phyloP scores from a whole-genome alignment of 2,888 invertebrate genomes.

The Kuschelorhynchus macadamiae region DNA sequence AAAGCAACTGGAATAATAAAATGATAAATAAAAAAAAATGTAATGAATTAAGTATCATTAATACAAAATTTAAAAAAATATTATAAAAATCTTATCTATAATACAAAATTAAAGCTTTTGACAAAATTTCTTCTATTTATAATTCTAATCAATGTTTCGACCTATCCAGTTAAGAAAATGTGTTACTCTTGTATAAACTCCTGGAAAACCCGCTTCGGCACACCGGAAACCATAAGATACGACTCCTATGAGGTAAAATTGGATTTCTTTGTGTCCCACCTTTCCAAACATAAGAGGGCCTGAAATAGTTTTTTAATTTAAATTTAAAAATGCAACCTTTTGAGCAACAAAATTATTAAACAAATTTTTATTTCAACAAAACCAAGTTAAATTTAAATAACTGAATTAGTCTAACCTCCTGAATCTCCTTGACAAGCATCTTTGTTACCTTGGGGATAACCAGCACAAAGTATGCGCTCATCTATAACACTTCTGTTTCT shows the following conservation, averaged over 20 bases:
- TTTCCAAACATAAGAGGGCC: constrained; percentile 79
- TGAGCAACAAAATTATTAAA: too few relatives aligned
- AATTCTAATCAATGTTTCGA: constrained; percentile 58
- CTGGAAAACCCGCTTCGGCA: constrained; percentile 75
- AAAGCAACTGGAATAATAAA: too few relatives aligned
- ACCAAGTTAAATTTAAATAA: too few relatives aligned
- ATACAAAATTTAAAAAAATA: too few relatives aligned
- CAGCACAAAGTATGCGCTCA: constrained; percentile 79
- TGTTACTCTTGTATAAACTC: constrained; percentile 76
- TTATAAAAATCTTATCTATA: too few relatives aligned
- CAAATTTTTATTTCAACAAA: too few relatives aligned
- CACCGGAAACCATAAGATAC: constrained; percentile 79
- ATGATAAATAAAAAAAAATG: too few relatives aligned
- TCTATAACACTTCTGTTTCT: constrained; percentile 73
- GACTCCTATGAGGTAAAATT: constrained; percentile 76
- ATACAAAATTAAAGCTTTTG: too few relatives aligned
- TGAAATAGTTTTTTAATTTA: constrained; percentile 13
- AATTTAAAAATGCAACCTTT: too few relatives aligned
- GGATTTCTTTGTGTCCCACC: constrained; percentile 55
- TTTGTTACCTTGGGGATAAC: constrained; percentile 75
- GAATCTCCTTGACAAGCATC: constrained; percentile 88
- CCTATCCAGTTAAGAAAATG: constrained; percentile 76
- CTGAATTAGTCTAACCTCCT: constrained; percentile 67
- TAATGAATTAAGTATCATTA: too few relatives aligned
- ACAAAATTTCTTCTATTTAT: too few relatives aligned